Percentiles rank a stretch among this genome's conserved stretches.
Evolutionary conservation across 2,113 vertebrate genomes (phyloP).

Genomic region (Pedionomus torquatus): DNA sequence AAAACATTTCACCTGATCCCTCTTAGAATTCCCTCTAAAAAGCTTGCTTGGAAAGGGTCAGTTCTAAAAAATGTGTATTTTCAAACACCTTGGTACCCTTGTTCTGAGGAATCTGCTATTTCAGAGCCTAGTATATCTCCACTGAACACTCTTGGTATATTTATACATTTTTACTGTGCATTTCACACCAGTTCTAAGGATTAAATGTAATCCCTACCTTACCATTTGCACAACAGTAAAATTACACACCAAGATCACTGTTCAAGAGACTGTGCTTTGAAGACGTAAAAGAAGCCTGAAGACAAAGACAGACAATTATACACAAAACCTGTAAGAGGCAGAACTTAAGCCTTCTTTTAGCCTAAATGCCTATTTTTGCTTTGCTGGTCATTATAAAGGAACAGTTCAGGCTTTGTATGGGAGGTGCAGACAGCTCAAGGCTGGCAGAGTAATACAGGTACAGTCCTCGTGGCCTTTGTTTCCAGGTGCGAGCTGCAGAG

Average conservation of each 20-base stretch:
- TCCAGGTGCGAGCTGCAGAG: background rate
- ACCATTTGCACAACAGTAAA: background rate
- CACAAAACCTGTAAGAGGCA: background rate
- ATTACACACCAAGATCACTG: background rate
- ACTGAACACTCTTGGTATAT: background rate
- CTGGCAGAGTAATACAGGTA: background rate
- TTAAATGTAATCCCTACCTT: background rate
- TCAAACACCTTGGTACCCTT: background rate
- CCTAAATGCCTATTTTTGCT: constrained; percentile 37
- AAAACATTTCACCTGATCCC: background rate
- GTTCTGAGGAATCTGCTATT: background rate
- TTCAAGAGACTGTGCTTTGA: constrained; percentile 24
- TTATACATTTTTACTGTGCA: background rate
- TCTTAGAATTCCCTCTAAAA: background rate
- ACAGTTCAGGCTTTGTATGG: constrained; percentile 1
- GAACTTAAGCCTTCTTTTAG: constrained; percentile 25
- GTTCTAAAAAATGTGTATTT: background rate
- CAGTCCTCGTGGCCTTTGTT: background rate
- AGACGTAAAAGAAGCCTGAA: constrained; percentile 1
- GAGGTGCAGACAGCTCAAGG: background rate
- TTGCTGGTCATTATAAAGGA: constrained; percentile 41
- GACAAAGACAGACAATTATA: constrained; percentile 26
- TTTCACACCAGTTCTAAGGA: background rate
- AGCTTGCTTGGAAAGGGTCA: background rate
- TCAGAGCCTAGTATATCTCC: background rate